Evolutionary conservation across 2,888 invertebrate genomes (phyloP).

Genomic region (Parnassius orleans): DNA sequence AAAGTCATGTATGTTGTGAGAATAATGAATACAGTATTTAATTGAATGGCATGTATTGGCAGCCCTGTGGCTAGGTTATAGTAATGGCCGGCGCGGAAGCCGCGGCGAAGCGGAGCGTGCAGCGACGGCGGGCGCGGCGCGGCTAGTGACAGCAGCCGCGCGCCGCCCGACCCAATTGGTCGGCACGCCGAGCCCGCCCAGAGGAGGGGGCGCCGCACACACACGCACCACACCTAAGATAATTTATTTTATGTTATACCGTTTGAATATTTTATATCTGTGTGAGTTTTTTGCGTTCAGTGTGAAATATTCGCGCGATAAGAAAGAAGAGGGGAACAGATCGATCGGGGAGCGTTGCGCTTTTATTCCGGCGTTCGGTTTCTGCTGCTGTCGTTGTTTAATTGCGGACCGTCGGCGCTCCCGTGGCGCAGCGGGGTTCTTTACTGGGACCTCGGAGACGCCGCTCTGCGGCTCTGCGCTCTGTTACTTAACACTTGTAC

Average conservation of each 20-base stretch:
- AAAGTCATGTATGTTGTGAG: too few relatives aligned
- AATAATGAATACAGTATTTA: too few relatives aligned
- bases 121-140: slow-evolving; percentile 45
- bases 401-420: slow-evolving; percentile 40
- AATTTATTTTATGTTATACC: slow-evolving; percentile 81
- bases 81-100: slow-evolving; percentile 39
- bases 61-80: slow-evolving; percentile 35
- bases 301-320: slow-evolving; percentile 81
- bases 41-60: not conserved
- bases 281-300: slow-evolving; percentile 81
- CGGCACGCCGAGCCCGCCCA: slow-evolving; percentile 68
- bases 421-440: not conserved
- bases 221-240: slow-evolving; percentile 74
- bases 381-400: slow-evolving; percentile 61
- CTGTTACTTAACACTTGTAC: not conserved
- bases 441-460: not conserved
- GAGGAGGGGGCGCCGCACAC: slow-evolving; percentile 73
- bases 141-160: slow-evolving; percentile 74
- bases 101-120: slow-evolving; percentile 42
- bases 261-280: slow-evolving; percentile 81
- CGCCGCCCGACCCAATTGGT: slow-evolving; percentile 81
- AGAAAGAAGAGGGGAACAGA: slow-evolving; percentile 80
- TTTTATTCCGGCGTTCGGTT: slow-evolving; percentile 67
- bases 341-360: slow-evolving; percentile 76
- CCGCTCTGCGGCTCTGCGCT: not conserved